A percentile compares a stretch with the other conserved stretches of the same genome.
Evolutionary conservation across 2,113 vertebrate genomes (phyloP).

Genomic region (Anolis carolinensis): DNA sequence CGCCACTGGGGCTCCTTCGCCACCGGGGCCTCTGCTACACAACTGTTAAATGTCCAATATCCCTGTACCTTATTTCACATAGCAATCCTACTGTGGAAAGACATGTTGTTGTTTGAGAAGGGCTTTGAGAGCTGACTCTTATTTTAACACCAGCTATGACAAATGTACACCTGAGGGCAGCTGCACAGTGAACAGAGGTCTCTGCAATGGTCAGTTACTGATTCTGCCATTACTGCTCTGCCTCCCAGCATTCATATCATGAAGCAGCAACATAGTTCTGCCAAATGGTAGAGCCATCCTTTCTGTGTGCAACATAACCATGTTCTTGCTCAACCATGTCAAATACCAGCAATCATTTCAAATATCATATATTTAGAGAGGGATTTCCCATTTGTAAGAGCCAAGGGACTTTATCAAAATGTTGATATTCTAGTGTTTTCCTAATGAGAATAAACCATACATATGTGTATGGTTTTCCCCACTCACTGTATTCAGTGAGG

Average conservation of each 20-base stretch:
- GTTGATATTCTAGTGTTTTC: neutral
- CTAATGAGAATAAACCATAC: slow-evolving; percentile 18
- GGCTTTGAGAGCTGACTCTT: neutral
- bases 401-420: neutral
- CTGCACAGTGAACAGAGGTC: too few relatives aligned
- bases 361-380: neutral
- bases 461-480: slow-evolving; percentile 7
- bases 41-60: too few relatives aligned
- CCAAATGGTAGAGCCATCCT: neutral
- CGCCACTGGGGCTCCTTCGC: too few relatives aligned
- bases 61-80: too few relatives aligned
- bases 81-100: too few relatives aligned
- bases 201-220: neutral
- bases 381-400: neutral
- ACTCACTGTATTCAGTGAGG: neutral
- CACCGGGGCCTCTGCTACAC: too few relatives aligned
- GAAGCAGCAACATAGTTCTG: neutral
- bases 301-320: neutral
- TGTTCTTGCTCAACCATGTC: neutral
- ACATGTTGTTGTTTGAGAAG: too few relatives aligned
- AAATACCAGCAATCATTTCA: neutral
- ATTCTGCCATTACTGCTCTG: neutral
- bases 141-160: too few relatives aligned
- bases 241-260: neutral
- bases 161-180: too few relatives aligned